phyloP scores from a whole-genome alignment of 2,888 invertebrate genomes.

The Drosophila recens region DNA sequence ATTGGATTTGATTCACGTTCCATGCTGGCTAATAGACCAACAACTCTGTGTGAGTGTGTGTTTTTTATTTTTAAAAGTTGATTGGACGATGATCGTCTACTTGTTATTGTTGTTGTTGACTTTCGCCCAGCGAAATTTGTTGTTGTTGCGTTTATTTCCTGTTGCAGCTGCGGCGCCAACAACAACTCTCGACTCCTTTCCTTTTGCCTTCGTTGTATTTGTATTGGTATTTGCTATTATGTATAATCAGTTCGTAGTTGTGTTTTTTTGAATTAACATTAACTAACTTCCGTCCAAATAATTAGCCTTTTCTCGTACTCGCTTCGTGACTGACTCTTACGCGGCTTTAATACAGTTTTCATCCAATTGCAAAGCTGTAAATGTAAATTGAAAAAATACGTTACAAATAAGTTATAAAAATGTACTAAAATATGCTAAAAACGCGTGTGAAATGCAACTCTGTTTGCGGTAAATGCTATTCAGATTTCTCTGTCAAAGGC shows the following conservation, averaged over 20 bases:
- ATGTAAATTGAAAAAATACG: constrained; percentile 3
- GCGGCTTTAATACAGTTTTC: constrained; percentile 14
- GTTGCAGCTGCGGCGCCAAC: constrained; percentile 47
- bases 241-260: constrained; percentile 44
- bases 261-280: constrained; percentile 13
- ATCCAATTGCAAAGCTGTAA: constrained; percentile 36
- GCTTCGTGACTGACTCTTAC: constrained; percentile 39
- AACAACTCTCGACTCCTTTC: constrained; percentile 51
- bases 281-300: constrained; percentile 42
- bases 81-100: constrained; percentile 24
- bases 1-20: constrained; percentile 98
- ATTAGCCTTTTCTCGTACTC: constrained; percentile 44
- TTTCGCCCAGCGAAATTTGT: constrained; percentile 79
- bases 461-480: background rate
- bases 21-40: constrained; percentile 86
- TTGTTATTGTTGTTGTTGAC: constrained; percentile 33
- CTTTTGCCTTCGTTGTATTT: constrained; percentile 42
- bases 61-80: constrained; percentile 13
- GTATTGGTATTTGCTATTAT: constrained; percentile 38
- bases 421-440: constrained; percentile 14
- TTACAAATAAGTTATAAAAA: background rate
- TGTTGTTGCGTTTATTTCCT: constrained; percentile 48
- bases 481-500: constrained; percentile 3
- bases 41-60: constrained; percentile 45
- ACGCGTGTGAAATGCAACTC: constrained; percentile 19